A percentile compares a stretch with the other conserved stretches of the same genome.
phyloP scores from a whole-genome alignment of 2,797 vertebrate genomes.

The Tiaroga cobitis region DNA sequence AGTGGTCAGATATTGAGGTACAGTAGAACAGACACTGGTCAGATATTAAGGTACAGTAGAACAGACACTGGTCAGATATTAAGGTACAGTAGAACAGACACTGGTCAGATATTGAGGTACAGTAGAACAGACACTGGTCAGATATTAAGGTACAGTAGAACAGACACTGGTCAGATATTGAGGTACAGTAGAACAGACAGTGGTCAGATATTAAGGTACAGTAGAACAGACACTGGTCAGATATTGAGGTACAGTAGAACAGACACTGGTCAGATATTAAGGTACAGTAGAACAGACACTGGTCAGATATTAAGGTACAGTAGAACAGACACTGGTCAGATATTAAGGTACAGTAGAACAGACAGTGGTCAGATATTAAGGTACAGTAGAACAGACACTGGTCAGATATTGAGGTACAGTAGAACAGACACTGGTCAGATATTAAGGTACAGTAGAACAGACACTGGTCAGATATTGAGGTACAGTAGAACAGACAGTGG shows the following conservation, averaged over 20 bases:
- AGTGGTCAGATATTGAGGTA: no score
- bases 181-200: no score
- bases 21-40: no score
- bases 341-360: constrained; percentile 84
- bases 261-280: constrained; percentile 87
- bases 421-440: background rate
- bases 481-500: constrained; percentile 52
- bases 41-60: no score
- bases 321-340: constrained; percentile 71
- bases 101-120: no score
- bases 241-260: no score
- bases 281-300: constrained; percentile 69
- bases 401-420: constrained; percentile 89
- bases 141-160: constrained; percentile 88
- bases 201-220: constrained; percentile 93
- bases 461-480: constrained; percentile 91
- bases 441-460: no score
- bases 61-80: constrained; percentile 90
- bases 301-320: no score
- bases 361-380: no score
- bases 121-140: constrained; percentile 47
- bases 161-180: no score
- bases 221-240: background rate
- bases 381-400: no score
- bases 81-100: constrained; percentile 78